Evolutionary conservation across 37 sponge, comb jelly and placozoan genomes (phyloP), one percentile per base, ranked within the genome.

Genomic region (Aphrocallistes beatrix): DNA sequence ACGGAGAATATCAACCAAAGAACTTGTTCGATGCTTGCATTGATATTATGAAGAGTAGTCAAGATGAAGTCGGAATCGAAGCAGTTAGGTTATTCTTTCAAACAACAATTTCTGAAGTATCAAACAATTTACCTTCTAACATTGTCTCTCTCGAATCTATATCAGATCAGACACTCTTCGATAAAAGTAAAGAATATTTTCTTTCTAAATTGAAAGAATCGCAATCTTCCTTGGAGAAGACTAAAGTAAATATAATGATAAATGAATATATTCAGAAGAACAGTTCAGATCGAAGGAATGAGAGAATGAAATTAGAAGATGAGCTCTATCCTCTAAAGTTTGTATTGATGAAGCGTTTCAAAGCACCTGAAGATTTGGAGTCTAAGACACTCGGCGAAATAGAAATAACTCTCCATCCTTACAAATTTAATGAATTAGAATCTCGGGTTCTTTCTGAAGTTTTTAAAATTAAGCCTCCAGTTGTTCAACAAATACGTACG

Each of bases 11-110:
- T 8, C 75, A 60, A 60, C 75, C 75, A 1, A 60, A 13, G 25
- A 60, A 60, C n/a, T 60, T 60, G 34, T 60, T 60, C 75, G n/a
- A 3, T 6, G 75, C 75, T 60, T 60, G 75, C 34, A 60, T 60
- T 32, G 75, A 60, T 3, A 32, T 60, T 8, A 60, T 60, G 75
- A 60, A 30, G 75, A 28, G 21, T 3, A 60, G 75, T 60, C 75
- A 60, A 28, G 75, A 60, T 13, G 75, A 60, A 13, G n/a, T 60
- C 21, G 75, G 75, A 1, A 60, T 60, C 3, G 75, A 60, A 60
- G 75, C 75, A 25, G 34, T 60, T 28, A 3, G 75, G 75, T 28
- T 60, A 60, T 60, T 60, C 75, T 60, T 60, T 60, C 6, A 1
- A 8, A 60, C 8, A 60, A 19, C 75, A 3, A 3, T 8, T 3